Conservation (phyloP, 1,140 invertebrate species). For the Batillaria attramentaria region DNA sequence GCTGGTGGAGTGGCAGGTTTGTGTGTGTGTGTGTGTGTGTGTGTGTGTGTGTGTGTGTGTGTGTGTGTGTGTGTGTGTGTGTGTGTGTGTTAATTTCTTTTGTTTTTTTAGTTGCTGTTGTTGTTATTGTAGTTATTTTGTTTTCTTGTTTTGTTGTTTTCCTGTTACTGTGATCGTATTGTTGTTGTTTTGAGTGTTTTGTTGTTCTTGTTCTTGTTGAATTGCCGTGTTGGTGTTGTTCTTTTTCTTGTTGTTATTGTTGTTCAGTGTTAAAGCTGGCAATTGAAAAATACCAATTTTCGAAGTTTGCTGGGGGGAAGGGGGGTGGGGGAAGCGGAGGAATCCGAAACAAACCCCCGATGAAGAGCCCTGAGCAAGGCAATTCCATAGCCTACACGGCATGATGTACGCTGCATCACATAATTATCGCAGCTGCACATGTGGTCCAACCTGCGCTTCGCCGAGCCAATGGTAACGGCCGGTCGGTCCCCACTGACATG, state of each 20-base stretch:
- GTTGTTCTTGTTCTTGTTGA: neutral
- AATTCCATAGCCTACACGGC: too few species aligned
- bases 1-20: too few species aligned
- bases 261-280: neutral
- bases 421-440: too few species aligned
- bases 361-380: too few species aligned
- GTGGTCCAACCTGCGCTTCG: too few species aligned
- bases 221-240: neutral
- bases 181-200: neutral
- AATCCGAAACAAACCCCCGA: too few species aligned
- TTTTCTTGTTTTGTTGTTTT: constrained; percentile 9
- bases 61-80: constrained; percentile 3
- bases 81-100: neutral
- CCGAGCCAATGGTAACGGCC: too few species aligned
- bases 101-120: neutral
- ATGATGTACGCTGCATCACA: too few species aligned
- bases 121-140: neutral
- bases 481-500: too few species aligned
- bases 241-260: neutral
- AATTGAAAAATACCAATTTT: too few species aligned
- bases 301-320: too few species aligned
- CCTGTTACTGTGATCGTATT: constrained; percentile 3
- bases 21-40: neutral
- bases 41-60: neutral
- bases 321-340: too few species aligned